Evolutionary conservation across 1,140 invertebrate species (phyloP).

Genomic region (Drosophila suzukii): DNA sequence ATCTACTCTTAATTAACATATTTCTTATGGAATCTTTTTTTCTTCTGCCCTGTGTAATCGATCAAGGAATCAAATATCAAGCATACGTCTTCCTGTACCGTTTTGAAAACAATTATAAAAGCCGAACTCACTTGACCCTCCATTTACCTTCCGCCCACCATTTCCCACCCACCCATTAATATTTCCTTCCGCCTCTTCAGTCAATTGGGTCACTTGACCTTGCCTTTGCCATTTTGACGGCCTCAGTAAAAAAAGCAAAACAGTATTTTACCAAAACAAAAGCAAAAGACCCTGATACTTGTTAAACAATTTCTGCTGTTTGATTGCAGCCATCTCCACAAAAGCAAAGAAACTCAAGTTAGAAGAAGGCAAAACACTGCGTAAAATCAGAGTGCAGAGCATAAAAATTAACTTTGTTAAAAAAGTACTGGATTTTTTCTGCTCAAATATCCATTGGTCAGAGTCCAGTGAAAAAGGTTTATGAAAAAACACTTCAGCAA

Average conservation of each 20-base stretch:
- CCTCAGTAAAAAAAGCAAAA: slow-evolving; percentile 25
- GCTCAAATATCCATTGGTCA: slow-evolving; percentile 66
- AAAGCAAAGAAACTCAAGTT: slow-evolving; percentile 12
- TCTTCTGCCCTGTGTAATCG: not conserved
- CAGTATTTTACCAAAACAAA: slow-evolving; percentile 13
- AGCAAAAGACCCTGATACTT: slow-evolving; percentile 54
- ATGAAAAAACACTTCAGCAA: slow-evolving; percentile 14
- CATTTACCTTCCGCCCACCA: not conserved
- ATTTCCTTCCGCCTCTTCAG: not conserved
- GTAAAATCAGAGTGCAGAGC: slow-evolving; percentile 57
- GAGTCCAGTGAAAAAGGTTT: slow-evolving; percentile 49
- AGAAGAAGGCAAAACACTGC: slow-evolving; percentile 18
- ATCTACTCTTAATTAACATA: too few species aligned
- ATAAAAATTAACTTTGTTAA: slow-evolving; percentile 80
- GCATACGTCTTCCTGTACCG: slow-evolving; percentile 1
- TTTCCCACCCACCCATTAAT: not conserved
- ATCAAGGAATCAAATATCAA: not conserved
- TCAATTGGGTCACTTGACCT: slow-evolving; percentile 55
- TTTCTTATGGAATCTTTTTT: too few species aligned
- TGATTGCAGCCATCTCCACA: slow-evolving; percentile 48
- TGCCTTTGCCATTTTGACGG: slow-evolving; percentile 44
- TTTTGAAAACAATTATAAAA: not conserved
- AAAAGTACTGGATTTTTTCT: slow-evolving; percentile 67
- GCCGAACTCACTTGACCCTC: not conserved
- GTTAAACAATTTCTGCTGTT: slow-evolving; percentile 54